Base-by-base conservation (phyloP, 2,797 vertebrate species). In the Tapirus indicus region DNA sequence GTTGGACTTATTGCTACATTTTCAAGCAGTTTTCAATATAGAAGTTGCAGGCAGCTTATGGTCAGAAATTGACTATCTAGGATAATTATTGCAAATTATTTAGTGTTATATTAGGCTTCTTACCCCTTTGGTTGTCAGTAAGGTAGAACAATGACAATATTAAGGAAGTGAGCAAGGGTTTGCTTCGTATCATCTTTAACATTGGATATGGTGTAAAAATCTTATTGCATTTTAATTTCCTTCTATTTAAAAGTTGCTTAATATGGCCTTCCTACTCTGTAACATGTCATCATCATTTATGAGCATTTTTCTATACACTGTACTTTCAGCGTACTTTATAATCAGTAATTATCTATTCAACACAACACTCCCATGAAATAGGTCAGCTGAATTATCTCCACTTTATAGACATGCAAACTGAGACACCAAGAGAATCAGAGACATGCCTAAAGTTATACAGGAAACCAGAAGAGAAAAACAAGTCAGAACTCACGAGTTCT, bases 311-410 rank as follows among this genome's bases (percentile, higher is more conserved):
- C 49, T 60, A 69, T 58, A 49, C 49, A 56, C 16, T 89, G 71
- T 35, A 64, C 54, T 90, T 94, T 88, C 35, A 80, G 62, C n/a
- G 17, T 9, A 49, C 44, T 92, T 91, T 94, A 58, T 41, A 94
- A 64, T 95, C 71, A 94, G 77, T 75, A 93, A 92, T 93, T 95
- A 93, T 58, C 71, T 92, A 69, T 95, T 97, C 84, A 96, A 27
- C 58, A 60, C 32, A 91, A 49, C 29, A 79, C 32, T n/a, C 35
- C 60, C 84, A 20, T 93, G 75, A 97, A 95, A 88, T 64, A 95
- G 89, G 49, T 74, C 74, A 92, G 75, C 17, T 91, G 52, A 92
- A 92, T 94, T 83, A 62, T 49, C 66, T 95, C 52, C 20, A 49
- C 84, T 92, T 64, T 95, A 44, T 23, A 94, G 86, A 75, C 47